phyloP scores from a whole-genome alignment of 2,888 invertebrate species.

The Xylota segnis region DNA sequence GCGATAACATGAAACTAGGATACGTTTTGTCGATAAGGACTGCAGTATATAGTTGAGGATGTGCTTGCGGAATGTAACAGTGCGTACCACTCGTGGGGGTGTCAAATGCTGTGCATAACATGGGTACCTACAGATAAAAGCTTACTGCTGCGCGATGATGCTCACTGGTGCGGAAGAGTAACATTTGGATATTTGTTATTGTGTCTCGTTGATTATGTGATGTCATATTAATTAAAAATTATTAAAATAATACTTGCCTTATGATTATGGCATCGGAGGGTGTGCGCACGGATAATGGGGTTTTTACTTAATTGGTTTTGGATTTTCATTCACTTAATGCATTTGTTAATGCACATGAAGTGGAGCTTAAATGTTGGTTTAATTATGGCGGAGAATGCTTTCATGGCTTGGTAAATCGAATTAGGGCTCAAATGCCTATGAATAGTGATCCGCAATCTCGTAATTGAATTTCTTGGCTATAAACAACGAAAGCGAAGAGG shows the following conservation, averaged over 20 bases:
- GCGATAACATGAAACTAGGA: constrained; percentile 29
- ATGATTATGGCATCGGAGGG: not conserved
- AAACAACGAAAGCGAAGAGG: not conserved
- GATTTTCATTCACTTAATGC: constrained; percentile 10
- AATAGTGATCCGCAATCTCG: not conserved
- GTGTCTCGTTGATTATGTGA: constrained; percentile 29
- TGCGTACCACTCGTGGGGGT: not conserved
- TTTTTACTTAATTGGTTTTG: constrained; percentile 27
- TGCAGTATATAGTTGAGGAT: not conserved
- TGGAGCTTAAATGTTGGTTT: not conserved
- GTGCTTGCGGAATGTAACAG: constrained; percentile 26
- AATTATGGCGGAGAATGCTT: not conserved
- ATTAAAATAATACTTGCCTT: constrained; percentile 18
- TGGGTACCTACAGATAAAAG: constrained; percentile 17
- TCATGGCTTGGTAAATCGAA: not conserved
- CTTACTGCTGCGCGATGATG: constrained; percentile 16
- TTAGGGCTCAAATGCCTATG: not conserved
- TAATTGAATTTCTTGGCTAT: not conserved
- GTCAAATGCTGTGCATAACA: not conserved
- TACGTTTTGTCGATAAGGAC: constrained; percentile 25
- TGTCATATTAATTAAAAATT: constrained; percentile 54
- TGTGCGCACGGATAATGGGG: not conserved
- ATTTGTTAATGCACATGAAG: constrained; percentile 9
- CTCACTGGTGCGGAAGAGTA: constrained; percentile 34
- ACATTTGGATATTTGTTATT: constrained; percentile 39